These are phyloP conservation scores for Zalophus californianus DNA, from an alignment of 2,797 vertebrate species.

Conservation along the genomic window DNA sequence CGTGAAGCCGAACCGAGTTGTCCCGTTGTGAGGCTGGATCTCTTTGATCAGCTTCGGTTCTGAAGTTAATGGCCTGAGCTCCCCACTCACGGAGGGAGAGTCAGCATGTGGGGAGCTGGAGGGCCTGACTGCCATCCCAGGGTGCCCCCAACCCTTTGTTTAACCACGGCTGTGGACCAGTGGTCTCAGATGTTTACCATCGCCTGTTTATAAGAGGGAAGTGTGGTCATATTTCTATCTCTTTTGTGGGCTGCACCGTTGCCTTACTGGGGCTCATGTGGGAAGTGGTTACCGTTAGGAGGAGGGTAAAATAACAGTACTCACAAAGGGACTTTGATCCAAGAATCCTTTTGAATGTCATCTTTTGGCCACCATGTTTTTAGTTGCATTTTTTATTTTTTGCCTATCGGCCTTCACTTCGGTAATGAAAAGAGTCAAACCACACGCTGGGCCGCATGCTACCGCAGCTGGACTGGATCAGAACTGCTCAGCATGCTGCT, in stretches of 20 bases:
- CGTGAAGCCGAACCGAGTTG: not conserved
- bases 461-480: not conserved
- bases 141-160: conserved; percentile 50
- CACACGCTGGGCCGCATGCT: not conserved
- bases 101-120: not conserved
- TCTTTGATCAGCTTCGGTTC: not conserved
- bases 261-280: conserved; percentile 73
- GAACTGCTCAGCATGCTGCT: not conserved
- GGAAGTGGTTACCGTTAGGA: conserved; percentile 76
- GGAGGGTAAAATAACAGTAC: conserved; percentile 65
- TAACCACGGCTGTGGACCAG: conserved; percentile 58
- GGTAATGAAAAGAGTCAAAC: conserved; percentile 15
- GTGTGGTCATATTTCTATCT: conserved; percentile 68
- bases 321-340: conserved; percentile 68
- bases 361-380: conserved; percentile 27
- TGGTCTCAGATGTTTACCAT: conserved; percentile 67
- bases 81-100: not conserved
- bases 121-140: not conserved
- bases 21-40: not conserved
- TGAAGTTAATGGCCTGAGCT: not conserved
- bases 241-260: conserved; percentile 74
- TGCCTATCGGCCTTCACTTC: conserved; percentile 20
- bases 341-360: conserved; percentile 43
- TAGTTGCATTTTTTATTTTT: not conserved
- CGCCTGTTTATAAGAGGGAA: conserved; percentile 72